Evolutionary conservation across 2,797 vertebrate genomes (phyloP), one percentile per base, ranked within the genome.

Genomic region (Siniperca undulata): DNA sequence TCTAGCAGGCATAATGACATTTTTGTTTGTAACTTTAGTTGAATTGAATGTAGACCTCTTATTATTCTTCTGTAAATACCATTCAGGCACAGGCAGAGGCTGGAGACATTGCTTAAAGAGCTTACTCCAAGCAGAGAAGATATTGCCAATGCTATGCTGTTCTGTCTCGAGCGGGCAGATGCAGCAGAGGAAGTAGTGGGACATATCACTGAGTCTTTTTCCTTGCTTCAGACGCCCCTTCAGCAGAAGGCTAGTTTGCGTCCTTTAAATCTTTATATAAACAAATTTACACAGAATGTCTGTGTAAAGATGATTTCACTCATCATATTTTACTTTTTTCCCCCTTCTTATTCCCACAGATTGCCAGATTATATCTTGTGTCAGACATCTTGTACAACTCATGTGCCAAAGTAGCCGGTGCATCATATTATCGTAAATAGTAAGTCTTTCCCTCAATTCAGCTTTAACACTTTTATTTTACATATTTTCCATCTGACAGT

Each of bases 361-460:
- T 97, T 27, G 95, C 96, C 59, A 93, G 95, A 73, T 87, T 97
- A 62, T 97, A 96, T 83, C 94, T 97, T 0, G 95, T 97, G 68
- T 97, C 96, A 0, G 96, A 97, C 80, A 91, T 97, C 80, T 91
- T 97, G 78, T 94, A 97, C 91, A 97, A 97, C 88, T 96, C 96
- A 0, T 96, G 95, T 88, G 96, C 96, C 89, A 97, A 97, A 95
- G 96, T 96, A 42, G 91, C 95, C 8, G 95, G 96, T 67, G 96
- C 96, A 5, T 96, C 96, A 3, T 96, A 97, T 92, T 97, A 96
- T 86, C 93, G 96, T 44, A 97, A 97, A 96, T 96, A 94, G 96
- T 97, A 94, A 95, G 95, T 44, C 30, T 7, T 72, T 55, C 34
- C 42, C 66, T 71, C 48, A 24, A 0, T 24, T 64, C 24, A 27